These are phyloP conservation scores for Chanos chanos DNA, from an alignment of 2,797 vertebrate genomes.

Conservation along the genomic window DNA sequence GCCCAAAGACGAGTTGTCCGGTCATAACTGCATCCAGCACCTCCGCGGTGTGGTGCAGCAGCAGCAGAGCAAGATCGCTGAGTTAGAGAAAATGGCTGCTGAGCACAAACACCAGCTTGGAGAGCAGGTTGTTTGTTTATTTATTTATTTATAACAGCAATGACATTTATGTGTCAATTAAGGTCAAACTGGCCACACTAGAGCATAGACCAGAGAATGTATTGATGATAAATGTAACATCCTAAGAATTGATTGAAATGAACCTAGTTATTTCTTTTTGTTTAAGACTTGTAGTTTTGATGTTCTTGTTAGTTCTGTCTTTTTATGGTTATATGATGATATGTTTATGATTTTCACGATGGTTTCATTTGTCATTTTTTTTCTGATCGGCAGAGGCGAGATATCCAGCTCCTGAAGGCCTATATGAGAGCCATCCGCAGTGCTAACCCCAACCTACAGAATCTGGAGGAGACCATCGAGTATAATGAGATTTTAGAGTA, in stretches of 20 bases:
- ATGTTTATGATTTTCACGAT: no score
- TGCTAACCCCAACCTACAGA: conserved; percentile 95
- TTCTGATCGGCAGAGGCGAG: conserved; percentile 80
- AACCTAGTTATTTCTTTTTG: no score
- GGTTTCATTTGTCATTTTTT: no score
- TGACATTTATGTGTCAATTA: no score
- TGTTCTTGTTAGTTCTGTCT: neutral
- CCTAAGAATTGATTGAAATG: no score
- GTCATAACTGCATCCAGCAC: conserved; percentile 97
- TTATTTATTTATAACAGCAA: no score
- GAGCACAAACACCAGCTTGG: conserved; percentile 96
- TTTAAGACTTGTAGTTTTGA: no score
- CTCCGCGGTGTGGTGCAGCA: conserved; percentile 88
- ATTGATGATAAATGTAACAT: no score
- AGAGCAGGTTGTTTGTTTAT: conserved; percentile 93
- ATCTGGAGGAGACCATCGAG: conserved; percentile 96
- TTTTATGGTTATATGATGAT: conserved; percentile 2
- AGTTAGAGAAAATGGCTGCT: conserved; percentile 89
- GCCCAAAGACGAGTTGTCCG: conserved; percentile 95
- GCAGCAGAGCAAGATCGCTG: conserved; percentile 90
- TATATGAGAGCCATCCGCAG: conserved; percentile 97
- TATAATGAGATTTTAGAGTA: conserved; percentile 98
- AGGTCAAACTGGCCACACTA: no score
- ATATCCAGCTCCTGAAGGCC: conserved; percentile 96
- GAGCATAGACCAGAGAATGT: no score